These are phyloP conservation scores for Amphilophus citrinellus DNA, from an alignment of 2,113 vertebrate species.

Conservation along the genomic window DNA sequence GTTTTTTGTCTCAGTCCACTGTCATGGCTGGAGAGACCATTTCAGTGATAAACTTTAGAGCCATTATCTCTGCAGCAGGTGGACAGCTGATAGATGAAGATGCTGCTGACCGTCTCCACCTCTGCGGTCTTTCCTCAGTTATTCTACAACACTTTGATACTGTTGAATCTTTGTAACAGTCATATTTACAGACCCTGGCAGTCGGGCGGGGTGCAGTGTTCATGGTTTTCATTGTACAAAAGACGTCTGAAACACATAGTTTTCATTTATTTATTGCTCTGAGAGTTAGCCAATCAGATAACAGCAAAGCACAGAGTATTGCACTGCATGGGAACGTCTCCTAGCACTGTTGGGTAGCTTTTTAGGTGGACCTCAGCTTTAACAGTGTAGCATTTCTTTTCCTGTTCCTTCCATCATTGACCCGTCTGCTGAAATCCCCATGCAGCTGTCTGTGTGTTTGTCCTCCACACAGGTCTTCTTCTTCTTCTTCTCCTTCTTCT, in stretches of 20 bases:
- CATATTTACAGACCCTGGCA: not conserved
- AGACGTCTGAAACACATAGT: not conserved
- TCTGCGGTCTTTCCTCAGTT: too few species aligned
- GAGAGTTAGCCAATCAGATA: not conserved
- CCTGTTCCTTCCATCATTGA: not conserved
- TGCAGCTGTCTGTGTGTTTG: not conserved
- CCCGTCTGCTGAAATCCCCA: not conserved
- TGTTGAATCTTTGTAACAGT: not conserved
- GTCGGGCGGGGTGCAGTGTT: not conserved
- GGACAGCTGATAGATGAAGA: not conserved
- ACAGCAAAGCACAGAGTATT: not conserved
- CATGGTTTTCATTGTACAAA: not conserved
- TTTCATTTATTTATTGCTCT: not conserved
- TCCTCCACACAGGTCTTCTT: not conserved
- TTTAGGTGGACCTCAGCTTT: not conserved
- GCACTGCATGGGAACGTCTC: rapidly evolving
- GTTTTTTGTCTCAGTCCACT: not conserved
- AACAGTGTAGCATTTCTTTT: not conserved
- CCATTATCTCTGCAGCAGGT: not conserved
- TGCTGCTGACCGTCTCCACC: not conserved
- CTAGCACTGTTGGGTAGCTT: not conserved
- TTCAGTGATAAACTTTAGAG: not conserved
- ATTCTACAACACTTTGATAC: too few species aligned
- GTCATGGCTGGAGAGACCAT: not conserved
- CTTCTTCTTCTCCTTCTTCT: not conserved